These are phyloP conservation scores for Penelope pileata DNA, from an alignment of 2,113 vertebrate genomes.

Conservation along the genomic window DNA sequence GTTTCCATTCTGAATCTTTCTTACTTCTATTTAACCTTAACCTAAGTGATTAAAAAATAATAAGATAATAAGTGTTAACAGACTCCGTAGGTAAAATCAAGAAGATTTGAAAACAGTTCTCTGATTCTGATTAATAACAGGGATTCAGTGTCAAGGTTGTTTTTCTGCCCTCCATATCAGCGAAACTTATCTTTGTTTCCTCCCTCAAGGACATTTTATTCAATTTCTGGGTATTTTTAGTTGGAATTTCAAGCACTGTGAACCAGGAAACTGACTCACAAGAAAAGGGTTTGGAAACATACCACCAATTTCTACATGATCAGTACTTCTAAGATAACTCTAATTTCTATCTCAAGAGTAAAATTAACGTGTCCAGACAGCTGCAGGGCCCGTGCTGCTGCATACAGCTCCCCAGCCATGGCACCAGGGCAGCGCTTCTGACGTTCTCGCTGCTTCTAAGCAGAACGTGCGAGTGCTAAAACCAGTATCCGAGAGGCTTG, in stretches of 20 bases:
- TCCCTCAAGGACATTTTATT: not conserved
- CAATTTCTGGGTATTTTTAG: not conserved
- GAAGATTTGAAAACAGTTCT: not conserved
- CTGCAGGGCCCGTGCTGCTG: fast-evolving
- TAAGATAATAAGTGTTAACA: not conserved
- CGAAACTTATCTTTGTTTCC: slow-evolving; percentile 15
- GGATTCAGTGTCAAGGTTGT: not conserved
- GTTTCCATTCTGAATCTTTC: not conserved
- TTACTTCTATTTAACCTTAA: not conserved
- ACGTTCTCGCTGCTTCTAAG: not conserved
- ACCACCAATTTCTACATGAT: not conserved
- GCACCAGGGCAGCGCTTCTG: not conserved
- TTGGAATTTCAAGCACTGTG: not conserved
- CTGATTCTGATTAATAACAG: not conserved
- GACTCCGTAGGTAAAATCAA: not conserved
- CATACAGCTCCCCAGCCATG: not conserved
- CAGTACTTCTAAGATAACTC: not conserved
- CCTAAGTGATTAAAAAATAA: not conserved
- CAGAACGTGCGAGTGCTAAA: not conserved
- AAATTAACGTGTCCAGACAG: not conserved
- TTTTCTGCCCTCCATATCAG: not conserved
- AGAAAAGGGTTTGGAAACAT: not conserved
- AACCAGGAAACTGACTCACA: not conserved
- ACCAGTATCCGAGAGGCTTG: not conserved
- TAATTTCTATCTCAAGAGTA: not conserved